Conservation (phyloP, 2,888 invertebrate genomes). For the Mimas tiliae region DNA sequence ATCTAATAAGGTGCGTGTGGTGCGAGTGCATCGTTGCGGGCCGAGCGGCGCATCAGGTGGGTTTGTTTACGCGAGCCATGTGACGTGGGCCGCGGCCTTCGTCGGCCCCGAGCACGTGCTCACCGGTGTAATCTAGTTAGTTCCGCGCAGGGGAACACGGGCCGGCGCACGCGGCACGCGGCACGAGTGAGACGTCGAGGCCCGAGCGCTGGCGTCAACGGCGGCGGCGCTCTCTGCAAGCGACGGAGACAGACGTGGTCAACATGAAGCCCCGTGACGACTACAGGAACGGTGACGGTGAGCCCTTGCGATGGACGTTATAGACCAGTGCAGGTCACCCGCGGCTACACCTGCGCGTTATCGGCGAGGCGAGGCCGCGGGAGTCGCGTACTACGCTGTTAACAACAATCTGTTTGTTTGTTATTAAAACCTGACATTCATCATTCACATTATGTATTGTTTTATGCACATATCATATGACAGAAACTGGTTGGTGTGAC, state of each 20-base stretch:
- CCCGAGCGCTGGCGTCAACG: background rate
- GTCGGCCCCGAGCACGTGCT: slow-evolving; percentile 33
- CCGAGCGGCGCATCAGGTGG: slow-evolving; percentile 53
- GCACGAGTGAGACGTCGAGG: background rate
- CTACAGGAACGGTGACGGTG: slow-evolving; percentile 68
- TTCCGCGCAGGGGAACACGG: slow-evolving; percentile 21
- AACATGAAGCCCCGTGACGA: slow-evolving; percentile 67
- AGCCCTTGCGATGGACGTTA: slow-evolving; percentile 45
- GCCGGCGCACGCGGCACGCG: slow-evolving; percentile 11
- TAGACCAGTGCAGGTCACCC: background rate
- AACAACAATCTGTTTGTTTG: background rate
- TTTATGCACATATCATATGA: background rate
- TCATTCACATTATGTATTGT: background rate
- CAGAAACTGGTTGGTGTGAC: background rate
- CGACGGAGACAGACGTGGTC: slow-evolving; percentile 25
- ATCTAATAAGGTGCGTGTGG: slow-evolving; percentile 18
- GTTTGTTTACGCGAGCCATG: slow-evolving; percentile 63
- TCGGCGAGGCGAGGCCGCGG: background rate
- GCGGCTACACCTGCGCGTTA: background rate
- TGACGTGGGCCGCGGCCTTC: slow-evolving; percentile 51
- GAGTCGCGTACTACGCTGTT: background rate
- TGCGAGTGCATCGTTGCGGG: slow-evolving; percentile 25
- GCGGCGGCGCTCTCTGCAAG: background rate
- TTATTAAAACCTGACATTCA: background rate
- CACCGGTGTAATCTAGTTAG: slow-evolving; percentile 37